Base-by-base conservation (phyloP, 2,797 vertebrate species). In the Labeo calbasu region DNA sequence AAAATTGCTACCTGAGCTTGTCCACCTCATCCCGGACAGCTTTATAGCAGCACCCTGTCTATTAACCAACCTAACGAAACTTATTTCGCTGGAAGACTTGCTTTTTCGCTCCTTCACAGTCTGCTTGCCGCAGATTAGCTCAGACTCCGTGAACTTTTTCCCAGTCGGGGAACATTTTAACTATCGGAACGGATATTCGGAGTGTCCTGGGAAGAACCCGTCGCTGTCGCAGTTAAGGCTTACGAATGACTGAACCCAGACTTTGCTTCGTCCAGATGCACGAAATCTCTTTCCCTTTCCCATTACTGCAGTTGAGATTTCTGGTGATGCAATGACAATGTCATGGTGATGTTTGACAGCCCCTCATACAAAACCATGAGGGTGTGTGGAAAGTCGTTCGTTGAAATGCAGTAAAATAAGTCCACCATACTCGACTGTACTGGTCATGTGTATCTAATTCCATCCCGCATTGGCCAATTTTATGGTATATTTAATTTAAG, bases 311-410 rank as follows among this genome's bases (percentile, higher is more conserved):
- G 53, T 15, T 46, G 69, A 81, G 53, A 28, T 73, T 61, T 73
- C 8, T 32, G 57, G 70, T 82, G 80, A 82, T 82, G 80, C 80
- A 82, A 82, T 82, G 59, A 23, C 57, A 82, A 82, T 82, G 80
- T 73, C 55, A 82, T 36, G 11, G 79, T 61, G 19, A 81, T 81
- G 55, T 61, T 72, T 59, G 57, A 72, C 79, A 61, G 68, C 40
- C 23, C 25, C 55, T 63, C 43, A 73, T 32, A 82, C 70, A 73
- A 32, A 69, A 55, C 11, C 48, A 69, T 68, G 57, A 63, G 69
- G 28, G 55, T 63, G 23, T 66, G 55, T 57, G 73, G 32, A 73
- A 25, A 75, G 75, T 25, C 4, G 4, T 77, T 46, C 13, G 3
- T 25, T 61, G 53, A 77, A 77, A 77, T 77, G 36, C 14, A 59